Percentiles rank a stretch among this genome's conserved stretches.
phyloP scores from a whole-genome alignment of 2,113 vertebrate species.

The Nothocercus nigrocapillus region DNA sequence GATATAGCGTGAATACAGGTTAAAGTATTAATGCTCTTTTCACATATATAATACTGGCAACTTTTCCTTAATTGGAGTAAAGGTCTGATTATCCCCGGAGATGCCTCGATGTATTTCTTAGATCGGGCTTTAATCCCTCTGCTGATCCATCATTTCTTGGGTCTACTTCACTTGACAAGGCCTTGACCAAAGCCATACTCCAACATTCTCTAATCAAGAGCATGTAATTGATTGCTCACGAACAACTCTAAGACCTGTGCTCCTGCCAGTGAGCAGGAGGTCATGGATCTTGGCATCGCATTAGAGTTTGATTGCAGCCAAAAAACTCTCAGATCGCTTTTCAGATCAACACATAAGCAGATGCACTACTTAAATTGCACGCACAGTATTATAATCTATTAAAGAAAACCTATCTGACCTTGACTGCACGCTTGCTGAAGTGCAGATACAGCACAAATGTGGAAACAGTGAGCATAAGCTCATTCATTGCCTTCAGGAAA shows the following conservation, averaged over 20 bases:
- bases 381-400: not conserved
- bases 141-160: conserved; percentile 42
- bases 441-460: not conserved
- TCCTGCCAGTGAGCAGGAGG: not conserved
- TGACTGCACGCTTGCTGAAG: not conserved
- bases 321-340: conserved; percentile 1
- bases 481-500: not conserved
- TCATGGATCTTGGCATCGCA: conserved; percentile 8
- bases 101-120: not conserved
- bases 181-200: conserved; percentile 24
- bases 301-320: not conserved
- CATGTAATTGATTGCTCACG: conserved; percentile 16
- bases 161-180: conserved; percentile 42
- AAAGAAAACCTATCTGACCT: conserved; percentile 28
- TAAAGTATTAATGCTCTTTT: conserved; percentile 9
- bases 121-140: conserved; percentile 15
- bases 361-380: not conserved
- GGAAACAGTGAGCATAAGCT: not conserved
- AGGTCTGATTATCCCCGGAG: conserved; percentile 13
- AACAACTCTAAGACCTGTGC: not conserved
- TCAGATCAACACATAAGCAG: not conserved
- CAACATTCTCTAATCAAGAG: conserved; percentile 33
- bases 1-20: not conserved
- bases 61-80: conserved; percentile 8
- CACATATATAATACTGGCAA: not conserved